phyloP scores from a whole-genome alignment of 2,888 invertebrate genomes.

The Abrostola triplasia region DNA sequence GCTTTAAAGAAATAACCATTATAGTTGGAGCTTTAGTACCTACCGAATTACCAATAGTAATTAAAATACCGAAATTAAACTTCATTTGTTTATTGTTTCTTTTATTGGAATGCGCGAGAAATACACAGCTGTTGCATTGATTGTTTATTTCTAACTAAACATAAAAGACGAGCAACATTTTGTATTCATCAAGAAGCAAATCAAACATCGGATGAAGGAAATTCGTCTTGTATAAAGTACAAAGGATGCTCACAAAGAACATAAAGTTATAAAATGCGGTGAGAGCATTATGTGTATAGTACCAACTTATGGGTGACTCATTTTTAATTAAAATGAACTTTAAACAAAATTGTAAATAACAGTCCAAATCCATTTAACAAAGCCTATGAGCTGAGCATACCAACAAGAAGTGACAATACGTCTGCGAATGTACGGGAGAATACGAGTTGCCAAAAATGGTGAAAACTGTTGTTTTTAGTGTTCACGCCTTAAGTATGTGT shows the following conservation, averaged over 20 bases:
- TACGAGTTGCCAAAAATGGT: too few species aligned
- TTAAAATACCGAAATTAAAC: background rate
- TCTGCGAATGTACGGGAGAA: too few species aligned
- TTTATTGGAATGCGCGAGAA: conserved; percentile 1
- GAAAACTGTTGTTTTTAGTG: too few species aligned
- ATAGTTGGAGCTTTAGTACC: background rate
- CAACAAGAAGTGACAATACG: too few species aligned
- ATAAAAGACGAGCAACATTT: background rate
- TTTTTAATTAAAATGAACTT: background rate
- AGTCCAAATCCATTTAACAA: too few species aligned
- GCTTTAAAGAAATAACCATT: too few species aligned
- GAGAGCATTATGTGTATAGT: background rate
- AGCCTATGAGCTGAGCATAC: too few species aligned
- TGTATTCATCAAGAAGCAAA: background rate
- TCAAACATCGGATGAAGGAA: background rate
- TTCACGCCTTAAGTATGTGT: too few species aligned
- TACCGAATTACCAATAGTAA: background rate
- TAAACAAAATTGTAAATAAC: too few species aligned
- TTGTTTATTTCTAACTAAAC: conserved; percentile 1
- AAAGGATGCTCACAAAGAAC: background rate
- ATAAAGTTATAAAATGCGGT: background rate
- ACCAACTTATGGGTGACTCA: background rate
- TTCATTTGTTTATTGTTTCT: background rate
- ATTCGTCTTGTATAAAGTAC: background rate
- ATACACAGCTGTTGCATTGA: background rate